phyloP scores from a whole-genome alignment of 2,113 vertebrate species.

The Psophia crepitans region DNA sequence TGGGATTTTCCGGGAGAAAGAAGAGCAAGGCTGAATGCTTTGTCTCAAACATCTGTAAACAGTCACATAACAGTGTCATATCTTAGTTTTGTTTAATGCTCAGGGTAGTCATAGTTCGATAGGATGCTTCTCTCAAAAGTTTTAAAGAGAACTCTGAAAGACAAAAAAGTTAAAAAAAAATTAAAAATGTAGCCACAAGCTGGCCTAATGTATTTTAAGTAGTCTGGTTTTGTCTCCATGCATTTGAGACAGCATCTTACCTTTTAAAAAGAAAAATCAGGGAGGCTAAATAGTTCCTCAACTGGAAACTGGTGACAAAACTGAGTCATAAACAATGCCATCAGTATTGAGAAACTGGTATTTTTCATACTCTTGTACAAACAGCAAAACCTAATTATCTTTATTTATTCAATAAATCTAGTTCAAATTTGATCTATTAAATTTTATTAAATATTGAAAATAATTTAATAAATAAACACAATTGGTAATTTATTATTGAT shows the following conservation, averaged over 20 bases:
- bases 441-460: slow-evolving; percentile 73
- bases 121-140: not conserved
- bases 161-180: not conserved
- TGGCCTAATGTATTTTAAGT: not conserved
- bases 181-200: not conserved
- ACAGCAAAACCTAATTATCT: slow-evolving; percentile 48
- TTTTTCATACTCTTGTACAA: slow-evolving; percentile 60
- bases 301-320: not conserved
- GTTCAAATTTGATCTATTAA: slow-evolving; percentile 70
- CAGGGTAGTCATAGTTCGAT: not conserved
- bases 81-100: not conserved
- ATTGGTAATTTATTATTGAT: slow-evolving; percentile 66
- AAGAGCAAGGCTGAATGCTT: not conserved
- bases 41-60: not conserved
- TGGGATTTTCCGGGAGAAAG: not conserved
- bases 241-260: not conserved
- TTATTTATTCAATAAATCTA: slow-evolving; percentile 55
- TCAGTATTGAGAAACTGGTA: slow-evolving; percentile 19
- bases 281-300: not conserved
- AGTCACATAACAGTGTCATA: not conserved
- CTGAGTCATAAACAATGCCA: slow-evolving; percentile 3
- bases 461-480: slow-evolving; percentile 63
- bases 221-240: not conserved
- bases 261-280: not conserved
- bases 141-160: not conserved